phyloP scores from a whole-genome alignment of 2,113 vertebrate species.

The Himantopus leucocephalus region DNA sequence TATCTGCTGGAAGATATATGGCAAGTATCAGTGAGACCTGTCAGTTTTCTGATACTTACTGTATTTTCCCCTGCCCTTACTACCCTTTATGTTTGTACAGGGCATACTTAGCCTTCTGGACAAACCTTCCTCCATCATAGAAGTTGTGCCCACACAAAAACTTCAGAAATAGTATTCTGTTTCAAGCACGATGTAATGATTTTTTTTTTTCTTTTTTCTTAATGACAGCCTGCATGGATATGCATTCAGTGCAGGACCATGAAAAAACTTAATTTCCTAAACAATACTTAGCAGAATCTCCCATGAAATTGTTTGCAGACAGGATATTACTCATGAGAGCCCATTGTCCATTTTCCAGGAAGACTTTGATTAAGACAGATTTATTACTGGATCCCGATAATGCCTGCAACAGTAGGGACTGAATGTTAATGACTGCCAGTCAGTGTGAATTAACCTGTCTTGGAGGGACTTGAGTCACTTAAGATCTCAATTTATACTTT shows the following conservation, averaged over 20 bases:
- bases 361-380: slow-evolving; percentile 2
- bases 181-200: neutral
- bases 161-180: neutral
- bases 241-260: neutral
- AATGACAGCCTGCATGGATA: neutral
- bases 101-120: neutral
- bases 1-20: neutral
- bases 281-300: neutral
- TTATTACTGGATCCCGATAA: neutral
- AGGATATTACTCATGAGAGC: slow-evolving; percentile 7
- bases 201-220: neutral
- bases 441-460: neutral
- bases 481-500: neutral
- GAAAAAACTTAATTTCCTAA: neutral
- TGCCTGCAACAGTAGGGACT: neutral
- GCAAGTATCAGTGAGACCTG: neutral
- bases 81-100: neutral
- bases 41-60: neutral
- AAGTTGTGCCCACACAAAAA: neutral
- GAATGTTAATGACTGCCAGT: slow-evolving; percentile 24
- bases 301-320: neutral
- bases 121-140: neutral
- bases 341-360: slow-evolving; percentile 31
- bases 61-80: neutral
- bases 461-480: neutral